Evolutionary conservation across 2,888 invertebrate species (phyloP).

Genomic region (Sipha maydis): DNA sequence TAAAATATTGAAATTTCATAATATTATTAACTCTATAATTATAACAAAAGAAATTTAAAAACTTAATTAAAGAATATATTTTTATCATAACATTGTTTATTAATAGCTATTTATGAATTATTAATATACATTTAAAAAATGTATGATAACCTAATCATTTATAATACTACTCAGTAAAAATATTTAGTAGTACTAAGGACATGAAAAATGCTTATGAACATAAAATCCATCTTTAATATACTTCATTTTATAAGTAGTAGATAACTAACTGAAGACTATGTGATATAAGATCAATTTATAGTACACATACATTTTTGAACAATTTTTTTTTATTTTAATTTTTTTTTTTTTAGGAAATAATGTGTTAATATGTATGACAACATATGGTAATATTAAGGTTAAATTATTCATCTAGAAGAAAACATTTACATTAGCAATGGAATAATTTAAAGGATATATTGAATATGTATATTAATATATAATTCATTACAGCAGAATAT

Average conservation of each 20-base stretch:
- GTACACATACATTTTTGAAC: background rate
- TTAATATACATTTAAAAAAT: too few relatives aligned
- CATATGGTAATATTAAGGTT: background rate
- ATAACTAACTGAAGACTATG: background rate
- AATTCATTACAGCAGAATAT: background rate
- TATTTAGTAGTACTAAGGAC: too few relatives aligned
- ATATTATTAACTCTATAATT: too few relatives aligned
- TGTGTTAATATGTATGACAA: background rate
- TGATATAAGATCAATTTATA: background rate
- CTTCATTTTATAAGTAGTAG: background rate
- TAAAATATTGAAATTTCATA: too few relatives aligned
- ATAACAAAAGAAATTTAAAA: too few relatives aligned
- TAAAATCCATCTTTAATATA: background rate
- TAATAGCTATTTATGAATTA: too few relatives aligned
- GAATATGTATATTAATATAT: background rate
- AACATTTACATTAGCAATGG: background rate
- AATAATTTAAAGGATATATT: background rate
- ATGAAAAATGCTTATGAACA: background rate
- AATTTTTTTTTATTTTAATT: background rate
- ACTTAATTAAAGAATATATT: too few relatives aligned
- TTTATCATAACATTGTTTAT: too few relatives aligned
- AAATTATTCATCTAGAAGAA: background rate
- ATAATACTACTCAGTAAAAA: too few relatives aligned
- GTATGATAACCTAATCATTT: too few relatives aligned
- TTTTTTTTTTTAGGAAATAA: background rate